Evolutionary conservation across 2,113 vertebrate genomes (phyloP), one percentile per base, ranked within the genome.

Genomic region (Muntiacus reevesi): DNA sequence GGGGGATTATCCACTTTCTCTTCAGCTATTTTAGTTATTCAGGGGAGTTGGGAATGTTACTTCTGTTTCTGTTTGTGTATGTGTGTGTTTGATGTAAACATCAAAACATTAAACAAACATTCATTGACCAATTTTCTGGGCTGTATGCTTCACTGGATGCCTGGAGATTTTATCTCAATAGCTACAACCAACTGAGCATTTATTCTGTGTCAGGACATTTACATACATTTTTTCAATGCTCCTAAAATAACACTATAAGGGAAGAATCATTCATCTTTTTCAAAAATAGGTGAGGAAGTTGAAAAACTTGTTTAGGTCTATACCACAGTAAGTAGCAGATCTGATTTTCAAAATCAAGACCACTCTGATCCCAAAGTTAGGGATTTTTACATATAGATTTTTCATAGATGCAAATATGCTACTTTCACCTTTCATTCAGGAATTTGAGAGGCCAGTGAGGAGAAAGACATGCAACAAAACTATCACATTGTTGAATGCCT

Each of bases 91-190:
- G 9, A 64, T 43, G 2, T 76, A 62, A 92, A 36, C 33, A 50
- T 71, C 13, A 17, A 79, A 88, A 85, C 13, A 36, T 76, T 90
- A 92, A 94, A 47, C 27, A 90, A 93, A 83, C 9, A 71, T 60
- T 30, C 94, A 95, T 43, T n/a, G 14, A 88, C 12, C 10, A 78
- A n/a, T 91, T 45, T n/a, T 82, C 16, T 55, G 28, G 43, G 47
- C n/a, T 79, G 0, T 28, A 79, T 94, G 47, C 27, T 90, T 90
- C 74, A 71, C 12, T 87, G n/a, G 10, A 5, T 59, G 7, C 25
- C 55, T 95, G 43, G 21, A 55, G 11, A 23, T 96, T 87, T 87
- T 87, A n/a, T 67, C 78, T 92, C 74, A 93, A 91, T 55, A 97
- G 6, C 25, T 91, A 54, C 19, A 96, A 76, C 2, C 8, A 94